Base-by-base conservation (phyloP, 1,140 invertebrate species). In the Eubasilissa regina region DNA sequence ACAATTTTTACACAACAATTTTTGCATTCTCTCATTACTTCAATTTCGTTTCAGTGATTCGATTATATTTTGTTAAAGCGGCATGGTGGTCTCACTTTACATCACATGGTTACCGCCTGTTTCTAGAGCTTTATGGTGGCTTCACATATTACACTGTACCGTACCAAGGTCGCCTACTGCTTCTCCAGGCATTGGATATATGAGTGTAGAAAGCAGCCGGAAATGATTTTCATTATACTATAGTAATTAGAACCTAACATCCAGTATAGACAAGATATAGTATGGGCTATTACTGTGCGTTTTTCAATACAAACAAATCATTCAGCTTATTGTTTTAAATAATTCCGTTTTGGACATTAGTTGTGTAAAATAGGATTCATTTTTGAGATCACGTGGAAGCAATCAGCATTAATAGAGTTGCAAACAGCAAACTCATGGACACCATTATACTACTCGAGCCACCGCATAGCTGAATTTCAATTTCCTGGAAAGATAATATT, bases 381-480 rank as follows among this genome's bases (percentile, higher is more conserved):
- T 17, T 66, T 47, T 19, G 66, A 64, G 80, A 80, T 82, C 81
- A 82, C 78, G 81, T 82, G 75, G 48, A 60, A 51, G 60, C 17
- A 12, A 68, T 43, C 15, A 77, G 25, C 25, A 35, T 35, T 35
- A 35, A 35, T 35, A 35, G 17, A 13, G 56, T 35, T 10, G 56
- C 35, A n/a, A 82, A 11, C 8, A 8, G 74, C n/a, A 15, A 35
- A 35, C 25, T 35, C 25, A 35, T 35, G 25, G 53, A 25, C 25
- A 78, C 13, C 19, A 82, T 48, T 17, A 80, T 47, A 17, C 21
- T 43, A 35, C 44, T 62, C 12, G 75, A 78, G 58, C 85, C 87
- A 64, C 93, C 93, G 85, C 94, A 95, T 77, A 92, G 90, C 83
- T 94, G 93, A 79, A 95, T 94, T 85, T 94, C 93, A 85, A 92